Evolutionary conservation across 2,113 vertebrate genomes (phyloP).

Genomic region (Vulpes ferrilata): DNA sequence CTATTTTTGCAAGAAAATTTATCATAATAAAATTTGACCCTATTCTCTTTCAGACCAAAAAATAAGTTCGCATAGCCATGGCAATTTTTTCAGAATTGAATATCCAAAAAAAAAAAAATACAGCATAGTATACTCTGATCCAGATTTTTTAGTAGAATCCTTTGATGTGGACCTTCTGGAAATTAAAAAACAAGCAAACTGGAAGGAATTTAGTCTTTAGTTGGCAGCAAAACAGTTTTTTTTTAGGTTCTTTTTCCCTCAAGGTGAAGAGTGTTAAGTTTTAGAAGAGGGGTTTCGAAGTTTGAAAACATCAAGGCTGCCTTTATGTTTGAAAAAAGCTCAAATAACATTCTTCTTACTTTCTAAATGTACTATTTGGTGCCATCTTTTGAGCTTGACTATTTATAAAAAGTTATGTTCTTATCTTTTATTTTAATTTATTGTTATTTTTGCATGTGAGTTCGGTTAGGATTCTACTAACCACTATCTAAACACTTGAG

Average conservation of each 20-base stretch:
- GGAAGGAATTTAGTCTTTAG: background rate
- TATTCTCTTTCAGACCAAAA: background rate
- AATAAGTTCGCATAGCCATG: background rate
- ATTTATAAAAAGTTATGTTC: background rate
- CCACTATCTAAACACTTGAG: background rate
- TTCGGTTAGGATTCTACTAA: background rate
- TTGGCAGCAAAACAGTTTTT: background rate
- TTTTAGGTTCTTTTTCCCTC: background rate
- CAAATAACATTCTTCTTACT: background rate
- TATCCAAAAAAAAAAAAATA: background rate
- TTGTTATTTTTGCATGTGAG: background rate
- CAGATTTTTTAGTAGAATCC: background rate
- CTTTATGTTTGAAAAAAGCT: background rate
- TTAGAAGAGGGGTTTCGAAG: background rate
- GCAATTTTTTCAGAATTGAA: background rate
- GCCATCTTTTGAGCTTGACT: background rate
- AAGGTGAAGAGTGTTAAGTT: background rate
- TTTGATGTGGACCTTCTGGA: background rate
- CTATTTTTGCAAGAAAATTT: background rate
- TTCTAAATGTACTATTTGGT: background rate
- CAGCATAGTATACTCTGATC: background rate
- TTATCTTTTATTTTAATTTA: background rate
- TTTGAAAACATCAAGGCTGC: background rate
- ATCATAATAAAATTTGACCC: background rate
- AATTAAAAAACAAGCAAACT: background rate